Evolutionary conservation across 30 jellyfish, hydroid and myxozoan species (phyloP).

Genomic region (Rhopilema esculentum): DNA sequence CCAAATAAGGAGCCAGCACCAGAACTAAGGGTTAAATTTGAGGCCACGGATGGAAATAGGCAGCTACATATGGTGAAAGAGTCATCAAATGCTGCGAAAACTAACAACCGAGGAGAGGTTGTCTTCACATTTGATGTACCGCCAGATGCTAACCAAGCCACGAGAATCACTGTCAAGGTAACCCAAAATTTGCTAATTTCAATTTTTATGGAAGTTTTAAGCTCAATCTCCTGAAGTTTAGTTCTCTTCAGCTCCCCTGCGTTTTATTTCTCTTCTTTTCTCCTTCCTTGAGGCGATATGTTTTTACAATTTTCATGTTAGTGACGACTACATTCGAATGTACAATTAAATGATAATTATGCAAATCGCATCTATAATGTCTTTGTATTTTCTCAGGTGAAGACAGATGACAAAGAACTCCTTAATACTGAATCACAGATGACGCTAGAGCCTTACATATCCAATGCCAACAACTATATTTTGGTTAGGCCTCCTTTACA

Average conservation of each 20-base stretch:
- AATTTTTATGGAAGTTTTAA: neutral
- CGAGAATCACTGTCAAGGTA: neutral
- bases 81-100: conserved; percentile 14
- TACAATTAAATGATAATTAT: no score
- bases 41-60: conserved; percentile 1
- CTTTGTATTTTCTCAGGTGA: neutral
- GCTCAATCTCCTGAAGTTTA: no score
- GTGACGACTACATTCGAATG: no score
- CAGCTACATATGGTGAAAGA: neutral
- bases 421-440: neutral
- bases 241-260: no score
- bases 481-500: neutral
- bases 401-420: neutral
- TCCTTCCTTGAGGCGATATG: no score
- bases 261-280: no score
- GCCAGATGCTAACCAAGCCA: neutral
- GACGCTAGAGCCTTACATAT: neutral
- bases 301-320: no score
- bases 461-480: neutral
- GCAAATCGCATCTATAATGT: no score
- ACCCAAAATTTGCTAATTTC: neutral
- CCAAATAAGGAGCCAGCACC: conserved; percentile 42
- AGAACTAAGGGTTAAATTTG: conserved; percentile 16
- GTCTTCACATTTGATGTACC: conserved; percentile 42
- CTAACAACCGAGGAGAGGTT: conserved; percentile 50